phyloP scores from a whole-genome alignment of 1,140 invertebrate species.

The Drosophila miranda region DNA sequence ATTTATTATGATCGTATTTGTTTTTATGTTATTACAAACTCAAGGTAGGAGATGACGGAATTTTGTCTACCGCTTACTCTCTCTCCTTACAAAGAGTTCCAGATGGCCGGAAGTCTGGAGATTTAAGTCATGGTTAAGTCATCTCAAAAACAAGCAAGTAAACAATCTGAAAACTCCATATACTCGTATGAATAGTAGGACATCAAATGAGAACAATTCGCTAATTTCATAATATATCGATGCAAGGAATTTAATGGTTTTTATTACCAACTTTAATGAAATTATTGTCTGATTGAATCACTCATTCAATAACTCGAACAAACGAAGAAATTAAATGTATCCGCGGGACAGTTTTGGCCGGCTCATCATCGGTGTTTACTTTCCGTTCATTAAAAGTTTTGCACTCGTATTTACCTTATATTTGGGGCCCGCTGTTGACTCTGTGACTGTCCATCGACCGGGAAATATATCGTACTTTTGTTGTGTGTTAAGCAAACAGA shows the following conservation, averaged over 20 bases:
- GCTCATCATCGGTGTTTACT: conserved; percentile 45
- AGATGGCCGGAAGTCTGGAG: conserved; percentile 54
- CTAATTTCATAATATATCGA: too few relatives aligned
- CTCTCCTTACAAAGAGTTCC: not conserved
- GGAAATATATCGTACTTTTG: conserved; percentile 29
- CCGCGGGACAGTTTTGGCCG: conserved; percentile 18
- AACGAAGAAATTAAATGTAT: conserved; percentile 30
- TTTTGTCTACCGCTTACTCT: not conserved
- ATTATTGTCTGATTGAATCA: not conserved
- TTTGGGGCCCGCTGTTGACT: conserved; percentile 30
- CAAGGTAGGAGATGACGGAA: conserved; percentile 1
- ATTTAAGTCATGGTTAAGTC: conserved; percentile 13
- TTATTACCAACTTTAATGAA: not conserved
- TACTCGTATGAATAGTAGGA: too few relatives aligned
- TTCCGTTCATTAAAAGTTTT: conserved; percentile 72
- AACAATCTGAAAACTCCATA: too few relatives aligned
- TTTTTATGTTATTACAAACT: conserved; percentile 21
- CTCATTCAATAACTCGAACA: conserved; percentile 12
- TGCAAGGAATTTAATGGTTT: not conserved
- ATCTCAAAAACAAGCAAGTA: conserved; percentile 2
- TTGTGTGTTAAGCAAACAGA: conserved; percentile 24
- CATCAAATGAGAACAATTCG: too few relatives aligned
- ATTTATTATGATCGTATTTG: conserved; percentile 4
- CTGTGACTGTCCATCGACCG: conserved; percentile 22
- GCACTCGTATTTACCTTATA: conserved; percentile 52